phyloP scores from a whole-genome alignment of 2,888 invertebrate genomes.

The Ctena decussata region DNA sequence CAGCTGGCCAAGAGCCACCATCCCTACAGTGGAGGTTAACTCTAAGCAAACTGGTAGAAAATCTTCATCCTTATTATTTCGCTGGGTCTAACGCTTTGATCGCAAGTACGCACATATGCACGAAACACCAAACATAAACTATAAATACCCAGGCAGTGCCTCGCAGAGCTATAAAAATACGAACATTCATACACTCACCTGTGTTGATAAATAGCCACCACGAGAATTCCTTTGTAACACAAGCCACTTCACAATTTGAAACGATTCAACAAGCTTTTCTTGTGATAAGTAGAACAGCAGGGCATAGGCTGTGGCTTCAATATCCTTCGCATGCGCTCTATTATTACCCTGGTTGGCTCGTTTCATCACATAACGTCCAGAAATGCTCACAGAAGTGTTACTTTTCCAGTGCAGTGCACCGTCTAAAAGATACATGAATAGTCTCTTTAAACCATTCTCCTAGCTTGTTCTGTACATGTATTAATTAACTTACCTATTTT shows the following conservation, averaged over 20 bases:
- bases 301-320: slow-evolving; percentile 39
- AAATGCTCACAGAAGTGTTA: neutral
- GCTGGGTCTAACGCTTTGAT: too few species aligned
- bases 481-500: too few species aligned
- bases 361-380: neutral
- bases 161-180: too few species aligned
- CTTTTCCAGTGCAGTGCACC: slow-evolving; percentile 23
- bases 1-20: too few species aligned
- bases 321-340: slow-evolving; percentile 36
- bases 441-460: too few species aligned
- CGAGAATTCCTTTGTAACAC: slow-evolving; percentile 37
- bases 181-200: slow-evolving; percentile 23
- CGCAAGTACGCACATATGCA: too few species aligned
- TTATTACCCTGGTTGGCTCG: neutral
- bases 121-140: too few species aligned
- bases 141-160: too few species aligned
- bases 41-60: too few species aligned
- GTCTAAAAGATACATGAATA: slow-evolving; percentile 1
- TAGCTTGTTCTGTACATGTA: too few species aligned
- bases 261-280: slow-evolving; percentile 16
- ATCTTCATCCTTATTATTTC: too few species aligned
- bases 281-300: slow-evolving; percentile 24
- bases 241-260: slow-evolving; percentile 44
- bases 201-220: slow-evolving; percentile 40
- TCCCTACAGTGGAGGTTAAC: too few species aligned